Evolutionary conservation across 1,140 invertebrate species (phyloP).

Genomic region (Eriocheir sinensis): DNA sequence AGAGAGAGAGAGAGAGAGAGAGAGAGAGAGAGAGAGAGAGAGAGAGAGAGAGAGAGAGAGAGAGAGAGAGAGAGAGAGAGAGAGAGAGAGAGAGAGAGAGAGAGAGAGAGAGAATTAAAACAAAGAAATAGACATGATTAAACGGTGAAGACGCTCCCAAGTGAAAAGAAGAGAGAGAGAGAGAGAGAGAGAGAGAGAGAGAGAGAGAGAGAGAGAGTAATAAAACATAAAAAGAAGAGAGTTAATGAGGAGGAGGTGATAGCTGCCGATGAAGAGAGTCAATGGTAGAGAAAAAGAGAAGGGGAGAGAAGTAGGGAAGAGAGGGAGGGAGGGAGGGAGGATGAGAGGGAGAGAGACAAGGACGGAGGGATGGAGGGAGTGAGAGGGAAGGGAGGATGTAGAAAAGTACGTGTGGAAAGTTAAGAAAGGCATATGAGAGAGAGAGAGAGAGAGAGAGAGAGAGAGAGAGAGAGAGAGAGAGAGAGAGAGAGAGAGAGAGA

Average conservation of each 20-base stretch:
- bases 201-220: background rate
- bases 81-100: too few relatives aligned
- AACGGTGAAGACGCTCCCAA: too few relatives aligned
- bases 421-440: too few relatives aligned
- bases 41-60: too few relatives aligned
- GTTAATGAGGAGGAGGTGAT: constrained; percentile 29
- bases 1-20: too few relatives aligned
- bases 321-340: background rate
- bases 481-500: background rate
- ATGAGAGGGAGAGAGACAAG: background rate
- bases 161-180: too few relatives aligned
- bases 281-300: background rate
- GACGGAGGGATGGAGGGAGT: background rate
- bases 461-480: background rate
- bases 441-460: background rate
- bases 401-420: too few relatives aligned
- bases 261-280: background rate
- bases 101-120: too few relatives aligned
- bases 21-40: too few relatives aligned
- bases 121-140: too few relatives aligned
- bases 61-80: too few relatives aligned
- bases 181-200: background rate
- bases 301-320: constrained; percentile 11
- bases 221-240: background rate
- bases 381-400: background rate